phyloP scores from a whole-genome alignment of 1,140 invertebrate species.

The Oscheius sp. region DNA sequence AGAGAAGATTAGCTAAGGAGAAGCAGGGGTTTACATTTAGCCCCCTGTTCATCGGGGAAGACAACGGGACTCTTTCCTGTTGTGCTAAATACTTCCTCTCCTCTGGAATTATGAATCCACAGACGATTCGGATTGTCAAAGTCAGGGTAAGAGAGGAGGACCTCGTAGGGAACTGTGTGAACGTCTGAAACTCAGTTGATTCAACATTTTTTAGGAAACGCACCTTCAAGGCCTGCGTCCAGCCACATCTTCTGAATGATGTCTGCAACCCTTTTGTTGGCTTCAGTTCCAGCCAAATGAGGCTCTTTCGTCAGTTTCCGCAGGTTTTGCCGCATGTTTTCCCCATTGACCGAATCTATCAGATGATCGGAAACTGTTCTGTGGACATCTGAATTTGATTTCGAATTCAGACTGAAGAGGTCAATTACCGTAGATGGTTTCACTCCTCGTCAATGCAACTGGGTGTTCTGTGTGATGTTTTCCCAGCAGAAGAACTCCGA shows the following conservation, averaged over 20 bases:
- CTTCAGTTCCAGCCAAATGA: constrained; percentile 54
- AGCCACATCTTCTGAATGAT: constrained; percentile 49
- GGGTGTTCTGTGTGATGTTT: constrained; percentile 17
- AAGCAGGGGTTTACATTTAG: constrained; percentile 11
- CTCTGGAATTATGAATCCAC: constrained; percentile 38
- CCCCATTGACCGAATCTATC: constrained; percentile 30
- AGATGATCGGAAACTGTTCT: constrained; percentile 6
- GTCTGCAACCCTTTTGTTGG: constrained; percentile 51
- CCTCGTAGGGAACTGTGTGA: constrained; percentile 54
- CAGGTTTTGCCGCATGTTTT: constrained; percentile 51
- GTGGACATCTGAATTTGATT: constrained; percentile 20
- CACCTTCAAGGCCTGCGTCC: constrained; percentile 51
- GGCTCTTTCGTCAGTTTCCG: constrained; percentile 52
- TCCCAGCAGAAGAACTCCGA: constrained; percentile 7
- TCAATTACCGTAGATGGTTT: constrained; percentile 24
- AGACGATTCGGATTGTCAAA: constrained; percentile 52
- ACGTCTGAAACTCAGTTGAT: constrained; percentile 45
- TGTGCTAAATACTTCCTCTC: constrained; percentile 40
- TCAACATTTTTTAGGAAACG: background rate
- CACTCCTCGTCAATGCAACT: constrained; percentile 4
- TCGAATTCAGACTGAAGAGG: too few species aligned
- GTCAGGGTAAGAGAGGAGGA: constrained; percentile 56
- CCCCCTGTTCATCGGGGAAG: constrained; percentile 50
- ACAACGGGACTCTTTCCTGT: constrained; percentile 48
- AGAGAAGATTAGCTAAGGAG: background rate